Evolutionary conservation across 2,113 vertebrate genomes (phyloP), one percentile per base, ranked within the genome.

Genomic region (Neofelis nebulosa): DNA sequence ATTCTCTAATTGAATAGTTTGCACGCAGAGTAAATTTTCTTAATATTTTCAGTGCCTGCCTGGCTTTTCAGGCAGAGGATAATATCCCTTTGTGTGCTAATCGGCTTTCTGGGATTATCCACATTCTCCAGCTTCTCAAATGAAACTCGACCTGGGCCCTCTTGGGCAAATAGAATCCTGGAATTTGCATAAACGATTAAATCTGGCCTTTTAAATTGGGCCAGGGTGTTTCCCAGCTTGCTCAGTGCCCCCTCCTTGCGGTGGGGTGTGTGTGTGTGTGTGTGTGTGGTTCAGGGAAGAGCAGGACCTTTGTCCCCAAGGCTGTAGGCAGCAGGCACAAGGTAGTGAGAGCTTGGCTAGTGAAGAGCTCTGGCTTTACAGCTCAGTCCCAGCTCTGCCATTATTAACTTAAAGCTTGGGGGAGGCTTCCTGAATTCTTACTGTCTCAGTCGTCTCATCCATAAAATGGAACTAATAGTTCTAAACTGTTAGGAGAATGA

Each of bases 61-160:
- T 94, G 90, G 83, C 84, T 98, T 98, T 94, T 92, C 7, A 0
- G 41, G 91, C 81, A 90, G 48, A 86, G 93, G 97, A 97, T 98
- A 93, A 97, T 73, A 92, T 41, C 63, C 73, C 68, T 90, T 92
- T 97, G 93, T 92, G 86, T 83, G 61, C 97, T 97, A 98, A 98
- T 93, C 73, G 63, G 98, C 98, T 98, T 98, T 97, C 97, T 48
- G 18, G 52, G 92, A 96, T 97, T 93, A 91, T 94, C 97, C 90
- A 50, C 6, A 14, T 91, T 79, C 95, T 85, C 29, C 18, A 74
- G 55, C 88, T 98, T 98, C 25, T 52, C 82, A 94, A 68, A 94
- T 23, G 66, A 74, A 94, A 91, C 66, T 96, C 74, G 97, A 97
- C 98, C 94, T 97, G 98, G 94, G 98, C 84, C 55, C 50, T 89